Percentiles rank a stretch among this genome's conserved stretches.
These are phyloP conservation scores for Oxygymnocypris stewartii DNA, from an alignment of 2,113 vertebrate genomes.

Conservation along the genomic window DNA sequence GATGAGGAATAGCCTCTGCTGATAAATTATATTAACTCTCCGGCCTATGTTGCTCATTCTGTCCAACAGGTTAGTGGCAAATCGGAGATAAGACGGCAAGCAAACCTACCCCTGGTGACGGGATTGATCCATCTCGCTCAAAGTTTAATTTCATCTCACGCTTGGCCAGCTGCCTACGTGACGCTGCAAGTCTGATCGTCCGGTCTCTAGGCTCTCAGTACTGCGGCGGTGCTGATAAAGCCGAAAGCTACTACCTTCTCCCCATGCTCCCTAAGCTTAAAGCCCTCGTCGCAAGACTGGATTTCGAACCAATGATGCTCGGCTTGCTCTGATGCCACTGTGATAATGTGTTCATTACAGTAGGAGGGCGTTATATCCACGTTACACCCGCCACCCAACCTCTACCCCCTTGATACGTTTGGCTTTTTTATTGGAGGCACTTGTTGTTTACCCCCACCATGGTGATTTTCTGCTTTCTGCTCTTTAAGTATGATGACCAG, in stretches of 20 bases:
- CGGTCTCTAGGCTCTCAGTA: not conserved
- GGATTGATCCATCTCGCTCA: constrained; percentile 57
- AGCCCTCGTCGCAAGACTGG: constrained; percentile 42
- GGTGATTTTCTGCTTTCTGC: constrained; percentile 47
- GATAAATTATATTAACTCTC: constrained; percentile 55
- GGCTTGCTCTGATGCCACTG: constrained; percentile 63
- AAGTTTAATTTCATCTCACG: constrained; percentile 60
- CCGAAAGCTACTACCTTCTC: constrained; percentile 18
- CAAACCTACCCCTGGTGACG: constrained; percentile 51
- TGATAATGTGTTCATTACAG: constrained; percentile 58
- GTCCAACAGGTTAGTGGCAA: constrained; percentile 45
- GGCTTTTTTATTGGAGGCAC: constrained; percentile 39
- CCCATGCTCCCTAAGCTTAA: constrained; percentile 28
- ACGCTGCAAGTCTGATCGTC: constrained; percentile 29
- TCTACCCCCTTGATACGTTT: constrained; percentile 6
- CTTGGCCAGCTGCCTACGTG: constrained; percentile 47
- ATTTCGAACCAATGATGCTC: constrained; percentile 60
- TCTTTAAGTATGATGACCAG: constrained; percentile 70
- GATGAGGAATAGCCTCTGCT: constrained; percentile 41
- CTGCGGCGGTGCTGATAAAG: constrained; percentile 53
- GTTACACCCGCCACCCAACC: not conserved
- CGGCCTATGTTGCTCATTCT: constrained; percentile 25
- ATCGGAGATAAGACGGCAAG: constrained; percentile 55
- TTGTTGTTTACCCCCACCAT: constrained; percentile 43
- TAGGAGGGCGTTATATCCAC: not conserved